A percentile compares a stretch with the other conserved stretches of the same genome.
Conservation (phyloP, 2,888 invertebrate species). For the Autographa pulchrina region DNA sequence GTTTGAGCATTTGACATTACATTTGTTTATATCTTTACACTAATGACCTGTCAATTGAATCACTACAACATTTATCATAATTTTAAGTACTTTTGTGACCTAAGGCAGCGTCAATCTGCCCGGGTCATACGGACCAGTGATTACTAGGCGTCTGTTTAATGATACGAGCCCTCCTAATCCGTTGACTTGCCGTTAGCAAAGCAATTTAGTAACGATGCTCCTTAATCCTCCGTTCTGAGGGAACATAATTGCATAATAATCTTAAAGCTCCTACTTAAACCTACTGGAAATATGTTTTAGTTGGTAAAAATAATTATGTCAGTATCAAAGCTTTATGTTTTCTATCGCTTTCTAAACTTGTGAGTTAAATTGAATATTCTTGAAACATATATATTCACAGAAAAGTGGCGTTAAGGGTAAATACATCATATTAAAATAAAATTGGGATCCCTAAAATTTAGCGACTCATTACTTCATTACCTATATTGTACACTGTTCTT, state of each 20-base stretch:
- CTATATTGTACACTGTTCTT: too few relatives aligned
- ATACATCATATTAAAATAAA: too few relatives aligned
- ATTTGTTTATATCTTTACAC: neutral
- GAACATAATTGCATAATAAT: constrained; percentile 47
- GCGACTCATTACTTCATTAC: too few relatives aligned
- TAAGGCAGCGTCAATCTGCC: constrained; percentile 13
- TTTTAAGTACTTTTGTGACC: neutral
- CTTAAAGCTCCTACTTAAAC: constrained; percentile 30
- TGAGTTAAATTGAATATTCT: too few relatives aligned
- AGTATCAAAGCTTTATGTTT: neutral
- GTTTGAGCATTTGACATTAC: neutral
- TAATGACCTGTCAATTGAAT: too few relatives aligned
- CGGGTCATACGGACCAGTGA: constrained; percentile 34
- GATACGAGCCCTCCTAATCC: constrained; percentile 57
- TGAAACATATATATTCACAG: too few relatives aligned
- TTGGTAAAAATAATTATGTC: neutral
- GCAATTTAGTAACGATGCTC: constrained; percentile 56
- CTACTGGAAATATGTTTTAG: constrained; percentile 15
- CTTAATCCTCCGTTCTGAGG: constrained; percentile 48
- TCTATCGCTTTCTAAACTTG: neutral
- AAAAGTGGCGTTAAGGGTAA: too few relatives aligned
- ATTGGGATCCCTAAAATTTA: too few relatives aligned
- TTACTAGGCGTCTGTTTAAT: constrained; percentile 54
- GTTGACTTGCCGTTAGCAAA: constrained; percentile 57
- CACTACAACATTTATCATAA: neutral